Conservation (phyloP, 2,113 vertebrate genomes). For the Diphyllodes magnificus region DNA sequence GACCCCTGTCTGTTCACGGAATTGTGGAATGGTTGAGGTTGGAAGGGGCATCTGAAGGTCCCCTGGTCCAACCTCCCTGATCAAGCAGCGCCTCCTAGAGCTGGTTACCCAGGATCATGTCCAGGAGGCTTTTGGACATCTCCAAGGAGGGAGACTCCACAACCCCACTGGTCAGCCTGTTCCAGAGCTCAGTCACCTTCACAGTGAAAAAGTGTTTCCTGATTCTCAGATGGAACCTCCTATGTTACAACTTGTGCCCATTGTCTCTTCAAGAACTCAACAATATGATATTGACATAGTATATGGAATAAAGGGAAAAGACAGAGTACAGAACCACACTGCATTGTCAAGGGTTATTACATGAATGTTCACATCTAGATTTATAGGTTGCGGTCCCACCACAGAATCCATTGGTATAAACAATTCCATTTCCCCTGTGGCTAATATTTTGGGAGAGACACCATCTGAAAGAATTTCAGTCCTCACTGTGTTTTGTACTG, state of each 20-base stretch:
- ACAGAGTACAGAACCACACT: background rate
- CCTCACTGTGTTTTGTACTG: background rate
- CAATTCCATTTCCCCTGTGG: background rate
- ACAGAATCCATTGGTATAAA: background rate
- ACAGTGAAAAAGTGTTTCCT: background rate
- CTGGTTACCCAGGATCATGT: background rate
- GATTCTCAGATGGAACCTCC: background rate
- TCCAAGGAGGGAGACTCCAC: background rate
- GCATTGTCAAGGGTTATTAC: background rate
- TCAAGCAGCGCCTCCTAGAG: background rate
- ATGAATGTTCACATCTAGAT: background rate
- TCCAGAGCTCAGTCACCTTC: background rate
- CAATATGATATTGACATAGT: background rate
- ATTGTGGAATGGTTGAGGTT: background rate
- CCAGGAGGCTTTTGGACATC: background rate
- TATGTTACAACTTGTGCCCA: background rate
- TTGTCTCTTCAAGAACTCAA: background rate
- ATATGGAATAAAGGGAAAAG: background rate
- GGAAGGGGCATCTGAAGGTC: background rate
- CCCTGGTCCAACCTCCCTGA: background rate
- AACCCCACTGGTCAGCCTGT: background rate
- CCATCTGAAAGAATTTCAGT: background rate
- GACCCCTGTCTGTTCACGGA: background rate
- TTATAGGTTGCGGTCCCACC: background rate
- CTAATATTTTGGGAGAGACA: background rate